phyloP scores from a whole-genome alignment of 2,113 vertebrate species.

The Osmerus eperlanus region DNA sequence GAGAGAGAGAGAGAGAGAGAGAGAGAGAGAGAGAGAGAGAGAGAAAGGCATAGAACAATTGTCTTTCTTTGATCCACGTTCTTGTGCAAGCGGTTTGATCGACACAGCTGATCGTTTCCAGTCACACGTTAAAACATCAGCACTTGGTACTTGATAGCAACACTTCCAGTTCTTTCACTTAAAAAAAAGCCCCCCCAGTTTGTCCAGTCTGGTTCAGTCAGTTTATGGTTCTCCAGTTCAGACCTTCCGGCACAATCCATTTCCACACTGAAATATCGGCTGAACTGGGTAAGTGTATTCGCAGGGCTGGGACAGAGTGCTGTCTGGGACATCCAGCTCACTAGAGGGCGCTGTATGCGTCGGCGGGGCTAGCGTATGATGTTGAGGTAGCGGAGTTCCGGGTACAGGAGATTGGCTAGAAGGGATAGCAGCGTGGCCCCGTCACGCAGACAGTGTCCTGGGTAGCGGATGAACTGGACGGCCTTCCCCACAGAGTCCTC shows the following conservation, averaged over 20 bases:
- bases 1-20: background rate
- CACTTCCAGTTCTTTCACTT: too few relatives aligned
- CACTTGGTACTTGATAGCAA: too few relatives aligned
- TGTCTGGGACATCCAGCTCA: background rate
- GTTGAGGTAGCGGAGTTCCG: constrained; percentile 89
- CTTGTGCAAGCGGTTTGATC: too few relatives aligned
- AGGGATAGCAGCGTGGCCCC: constrained; percentile 84
- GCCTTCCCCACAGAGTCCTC: constrained; percentile 83
- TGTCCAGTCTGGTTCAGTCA: background rate
- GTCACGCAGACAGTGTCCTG: constrained; percentile 85
- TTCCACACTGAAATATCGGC: too few relatives aligned
- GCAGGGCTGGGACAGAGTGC: background rate
- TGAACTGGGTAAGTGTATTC: too few relatives aligned
- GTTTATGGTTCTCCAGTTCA: background rate
- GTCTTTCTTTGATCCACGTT: too few relatives aligned
- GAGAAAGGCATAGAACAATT: background rate
- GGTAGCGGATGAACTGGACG: constrained; percentile 84
- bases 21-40: background rate
- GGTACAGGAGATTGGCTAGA: constrained; percentile 86
- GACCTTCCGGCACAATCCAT: too few relatives aligned
- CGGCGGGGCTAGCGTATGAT: constrained; percentile 70
- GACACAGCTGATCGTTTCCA: too few relatives aligned
- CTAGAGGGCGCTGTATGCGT: too few relatives aligned
- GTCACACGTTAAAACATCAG: too few relatives aligned
- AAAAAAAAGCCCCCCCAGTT: too few relatives aligned